Base-by-base conservation (phyloP, 2,797 vertebrate genomes). In the Discoglossus pictus region DNA sequence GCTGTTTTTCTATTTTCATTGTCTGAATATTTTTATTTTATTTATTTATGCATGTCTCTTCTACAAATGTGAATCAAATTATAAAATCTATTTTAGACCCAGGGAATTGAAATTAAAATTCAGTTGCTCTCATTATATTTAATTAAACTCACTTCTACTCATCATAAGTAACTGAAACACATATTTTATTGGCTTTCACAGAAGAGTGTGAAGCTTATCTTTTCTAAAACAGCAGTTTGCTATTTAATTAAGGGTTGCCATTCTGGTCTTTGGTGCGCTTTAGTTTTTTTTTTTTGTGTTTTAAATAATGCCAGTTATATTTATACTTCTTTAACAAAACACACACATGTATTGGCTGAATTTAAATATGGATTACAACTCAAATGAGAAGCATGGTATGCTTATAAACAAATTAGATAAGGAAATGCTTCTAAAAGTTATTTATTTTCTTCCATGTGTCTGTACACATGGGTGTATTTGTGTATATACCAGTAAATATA, bases 221-320 rank as follows among this genome's bases (percentile, higher is more conserved):
- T 56, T 40, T 12, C 17, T 58, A 58, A 42, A 58, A 40, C 54
- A 58, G 35, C 20, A 42, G 54, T 24, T 8, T 23, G 38, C 20
- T 40, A 10, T 42, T 58, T 23, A 58, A 58, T 58, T 40, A 58
- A 58, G 18, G n/a, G n/a, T 40, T 58, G 39, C 13, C 35, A 18
- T 24, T n/a, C 13, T 56, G 36, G 36, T 18, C 4, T 42, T 39
- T 40, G 7, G 8, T 40, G 54, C 20, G 18, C 35, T 36, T 55
- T 9, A 15, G 27, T 31, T 7, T 24, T 18, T 20, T 3, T 58
- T 58, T 16, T 15, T 40, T 15, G 39, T 58, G 18, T 21, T 42
- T 40, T 24, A 55, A 42, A 42, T 58, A 58, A 21, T 24, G 15
- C 16, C 31, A 17, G 48, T 52, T 52, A 52, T 52, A 31, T 31